Conservation (phyloP, 2,113 vertebrate species). For the Kryptolebias marmoratus region DNA sequence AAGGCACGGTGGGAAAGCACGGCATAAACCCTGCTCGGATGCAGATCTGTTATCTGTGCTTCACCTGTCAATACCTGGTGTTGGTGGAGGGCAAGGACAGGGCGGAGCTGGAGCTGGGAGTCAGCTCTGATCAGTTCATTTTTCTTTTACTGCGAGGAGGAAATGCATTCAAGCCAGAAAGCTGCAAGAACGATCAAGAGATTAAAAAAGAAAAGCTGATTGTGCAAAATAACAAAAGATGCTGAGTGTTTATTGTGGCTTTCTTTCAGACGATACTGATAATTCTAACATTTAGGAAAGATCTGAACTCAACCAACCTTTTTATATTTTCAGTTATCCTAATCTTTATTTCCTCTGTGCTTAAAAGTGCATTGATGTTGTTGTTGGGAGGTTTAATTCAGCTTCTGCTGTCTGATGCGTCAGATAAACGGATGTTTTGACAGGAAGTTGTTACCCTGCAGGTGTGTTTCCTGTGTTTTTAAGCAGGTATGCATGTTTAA, state of each 20-base stretch:
- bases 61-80: constrained; percentile 63
- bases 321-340: too few relatives aligned
- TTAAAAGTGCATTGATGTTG: too few relatives aligned
- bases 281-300: too few relatives aligned
- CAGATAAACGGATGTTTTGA: too few relatives aligned
- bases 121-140: neutral
- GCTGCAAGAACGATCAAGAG: constrained; percentile 1
- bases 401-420: too few relatives aligned
- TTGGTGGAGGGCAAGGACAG: constrained; percentile 49
- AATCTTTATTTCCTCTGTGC: too few relatives aligned
- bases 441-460: too few relatives aligned
- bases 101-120: constrained; percentile 38
- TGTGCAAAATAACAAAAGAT: neutral
- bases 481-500: too few relatives aligned
- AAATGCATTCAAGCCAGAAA: constrained; percentile 18
- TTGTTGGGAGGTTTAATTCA: too few relatives aligned
- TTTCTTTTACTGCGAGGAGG: constrained; percentile 12
- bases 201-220: constrained; percentile 14
- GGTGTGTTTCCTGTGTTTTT: too few relatives aligned
- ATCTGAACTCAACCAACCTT: too few relatives aligned
- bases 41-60: constrained; percentile 61
- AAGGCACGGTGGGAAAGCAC: constrained; percentile 37
- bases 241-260: neutral
- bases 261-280: neutral
- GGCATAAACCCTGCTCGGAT: constrained; percentile 55